A percentile compares a stretch with the other conserved stretches of the same genome.
These are phyloP conservation scores for Archips xylosteana DNA, from an alignment of 2,888 invertebrate species.

Conservation along the genomic window DNA sequence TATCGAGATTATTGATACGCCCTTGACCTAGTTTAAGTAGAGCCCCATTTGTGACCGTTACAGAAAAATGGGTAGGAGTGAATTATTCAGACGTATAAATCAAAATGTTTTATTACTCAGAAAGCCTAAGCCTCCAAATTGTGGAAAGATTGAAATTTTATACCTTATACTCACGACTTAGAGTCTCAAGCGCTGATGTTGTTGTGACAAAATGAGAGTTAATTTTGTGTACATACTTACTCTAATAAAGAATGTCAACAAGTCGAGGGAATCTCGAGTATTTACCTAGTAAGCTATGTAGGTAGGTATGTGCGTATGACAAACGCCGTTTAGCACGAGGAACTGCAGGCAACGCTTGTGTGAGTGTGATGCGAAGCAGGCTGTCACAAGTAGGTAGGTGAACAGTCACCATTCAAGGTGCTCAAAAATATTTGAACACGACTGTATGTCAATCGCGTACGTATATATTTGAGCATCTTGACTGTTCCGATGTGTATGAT, in stretches of 20 bases:
- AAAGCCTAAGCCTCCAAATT: conserved; percentile 13
- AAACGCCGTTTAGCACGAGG: background rate
- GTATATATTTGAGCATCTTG: no score
- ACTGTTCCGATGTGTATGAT: no score
- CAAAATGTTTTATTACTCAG: conserved; percentile 28
- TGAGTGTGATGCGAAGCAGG: background rate
- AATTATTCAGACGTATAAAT: conserved; percentile 41
- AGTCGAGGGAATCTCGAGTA: conserved; percentile 10
- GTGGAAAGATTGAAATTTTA: background rate
- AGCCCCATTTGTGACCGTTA: conserved; percentile 40
- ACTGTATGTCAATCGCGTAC: no score
- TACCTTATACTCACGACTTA: conserved; percentile 7
- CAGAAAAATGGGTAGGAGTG: conserved; percentile 37
- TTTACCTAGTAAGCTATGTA: conserved; percentile 2
- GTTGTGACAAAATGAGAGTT: background rate
- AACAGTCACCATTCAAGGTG: no score
- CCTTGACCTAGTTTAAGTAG: conserved; percentile 41
- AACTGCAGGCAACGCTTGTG: background rate
- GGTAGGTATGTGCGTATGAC: background rate
- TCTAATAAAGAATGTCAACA: conserved; percentile 24
- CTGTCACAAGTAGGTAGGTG: background rate
- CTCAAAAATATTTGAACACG: no score
- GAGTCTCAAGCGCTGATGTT: background rate
- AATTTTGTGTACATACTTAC: conserved; percentile 16
- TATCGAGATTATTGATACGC: conserved; percentile 39